Conservation (phyloP, 1,140 invertebrate genomes). For the Mamestra configurata region DNA sequence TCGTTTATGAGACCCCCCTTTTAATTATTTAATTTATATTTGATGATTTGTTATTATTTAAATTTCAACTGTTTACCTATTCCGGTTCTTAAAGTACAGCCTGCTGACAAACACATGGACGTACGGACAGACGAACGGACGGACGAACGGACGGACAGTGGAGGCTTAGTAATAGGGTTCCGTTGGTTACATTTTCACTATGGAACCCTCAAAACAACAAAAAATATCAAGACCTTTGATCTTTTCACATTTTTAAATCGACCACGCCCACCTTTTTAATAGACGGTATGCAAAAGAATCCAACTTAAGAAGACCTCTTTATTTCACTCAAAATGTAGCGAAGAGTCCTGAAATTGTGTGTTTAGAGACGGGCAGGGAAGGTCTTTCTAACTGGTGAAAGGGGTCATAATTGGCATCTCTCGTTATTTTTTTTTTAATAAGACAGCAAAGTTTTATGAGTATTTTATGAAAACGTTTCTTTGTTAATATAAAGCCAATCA, state of each 20-base stretch:
- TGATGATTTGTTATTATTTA: too few species aligned
- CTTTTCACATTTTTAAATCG: slow-evolving; percentile 65
- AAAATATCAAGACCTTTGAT: slow-evolving; percentile 71
- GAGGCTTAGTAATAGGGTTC: too few species aligned
- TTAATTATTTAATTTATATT: too few species aligned
- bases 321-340: background rate
- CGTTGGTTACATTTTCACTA: too few species aligned
- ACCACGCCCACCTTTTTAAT: slow-evolving; percentile 73
- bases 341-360: background rate
- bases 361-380: slow-evolving; percentile 44
- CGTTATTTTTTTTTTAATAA: slow-evolving; percentile 66
- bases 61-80: too few species aligned
- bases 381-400: slow-evolving; percentile 55
- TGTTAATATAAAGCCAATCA: slow-evolving; percentile 59
- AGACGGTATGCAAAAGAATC: slow-evolving; percentile 65
- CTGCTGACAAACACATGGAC: too few species aligned
- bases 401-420: slow-evolving; percentile 59
- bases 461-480: slow-evolving; percentile 60
- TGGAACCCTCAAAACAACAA: too few species aligned
- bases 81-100: too few species aligned
- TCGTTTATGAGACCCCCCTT: too few species aligned
- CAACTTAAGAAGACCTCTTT: slow-evolving; percentile 56
- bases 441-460: slow-evolving; percentile 62
- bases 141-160: too few species aligned
- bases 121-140: too few species aligned